phyloP scores from a whole-genome alignment of 1,140 invertebrate species.

The Zeugodacus cucurbitae region DNA sequence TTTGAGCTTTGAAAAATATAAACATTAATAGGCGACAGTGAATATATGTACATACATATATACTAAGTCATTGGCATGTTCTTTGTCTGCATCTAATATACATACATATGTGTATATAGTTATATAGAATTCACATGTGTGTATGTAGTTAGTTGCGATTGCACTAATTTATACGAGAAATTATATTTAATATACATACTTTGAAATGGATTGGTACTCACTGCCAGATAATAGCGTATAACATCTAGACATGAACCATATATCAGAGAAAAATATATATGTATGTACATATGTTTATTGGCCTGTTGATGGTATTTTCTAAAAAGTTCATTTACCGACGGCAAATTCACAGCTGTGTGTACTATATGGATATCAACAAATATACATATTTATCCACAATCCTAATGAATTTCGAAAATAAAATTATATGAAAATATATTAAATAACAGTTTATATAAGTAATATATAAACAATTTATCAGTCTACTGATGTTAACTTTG shows the following conservation, averaged over 20 bases:
- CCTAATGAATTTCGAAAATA: no score
- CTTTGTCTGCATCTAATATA: no score
- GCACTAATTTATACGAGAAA: neutral
- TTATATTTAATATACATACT: no score
- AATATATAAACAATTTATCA: neutral
- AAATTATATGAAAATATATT: no score
- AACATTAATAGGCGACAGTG: neutral
- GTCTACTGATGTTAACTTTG: neutral
- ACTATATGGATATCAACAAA: neutral
- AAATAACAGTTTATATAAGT: no score
- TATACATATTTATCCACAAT: no score
- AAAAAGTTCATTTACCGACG: neutral
- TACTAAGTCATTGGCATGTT: neutral
- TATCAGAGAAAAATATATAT: no score
- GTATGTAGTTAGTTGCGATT: neutral
- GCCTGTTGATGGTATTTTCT: no score
- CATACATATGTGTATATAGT: neutral
- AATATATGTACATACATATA: neutral
- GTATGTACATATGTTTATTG: no score
- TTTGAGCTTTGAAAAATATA: conserved; percentile 36
- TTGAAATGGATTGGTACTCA: no score
- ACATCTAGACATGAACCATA: no score
- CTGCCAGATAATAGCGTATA: no score
- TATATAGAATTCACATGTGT: neutral
- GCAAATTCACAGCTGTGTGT: neutral